These are phyloP conservation scores for Cosmia pyralina DNA, from an alignment of 2,888 invertebrate species.

Conservation along the genomic window DNA sequence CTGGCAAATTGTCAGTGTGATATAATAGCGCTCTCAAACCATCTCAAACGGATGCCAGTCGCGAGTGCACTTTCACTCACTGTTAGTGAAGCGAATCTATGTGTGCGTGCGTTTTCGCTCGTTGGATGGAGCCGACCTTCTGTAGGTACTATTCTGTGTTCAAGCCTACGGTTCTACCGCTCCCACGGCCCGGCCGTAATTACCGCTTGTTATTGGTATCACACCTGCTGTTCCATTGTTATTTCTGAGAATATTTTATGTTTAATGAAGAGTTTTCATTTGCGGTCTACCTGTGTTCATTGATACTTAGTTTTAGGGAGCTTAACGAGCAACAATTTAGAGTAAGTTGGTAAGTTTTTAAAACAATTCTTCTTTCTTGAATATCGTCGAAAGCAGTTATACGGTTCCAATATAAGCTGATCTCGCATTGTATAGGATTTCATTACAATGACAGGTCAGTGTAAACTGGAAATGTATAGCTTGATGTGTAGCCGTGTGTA, in stretches of 20 bases:
- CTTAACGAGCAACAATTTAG: not conserved
- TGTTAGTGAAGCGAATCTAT: not conserved
- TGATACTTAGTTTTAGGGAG: slow-evolving; percentile 1
- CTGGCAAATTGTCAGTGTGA: not conserved
- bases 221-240: slow-evolving; percentile 51
- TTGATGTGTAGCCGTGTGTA: too few species aligned
- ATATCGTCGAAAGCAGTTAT: not conserved
- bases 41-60: not conserved
- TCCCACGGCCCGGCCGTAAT: slow-evolving; percentile 59
- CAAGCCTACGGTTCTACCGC: not conserved
- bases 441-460: too few species aligned
- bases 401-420: too few species aligned
- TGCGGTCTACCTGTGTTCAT: slow-evolving; percentile 9
- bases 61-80: not conserved
- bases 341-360: not conserved
- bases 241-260: slow-evolving; percentile 35
- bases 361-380: not conserved
- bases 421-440: too few species aligned
- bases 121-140: not conserved
- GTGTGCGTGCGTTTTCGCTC: not conserved
- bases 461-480: too few species aligned
- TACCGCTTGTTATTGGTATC: slow-evolving; percentile 61
- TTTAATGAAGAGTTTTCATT: slow-evolving; percentile 26
- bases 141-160: slow-evolving; percentile 2
- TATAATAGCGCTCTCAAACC: not conserved